Base-by-base conservation (phyloP, 1,140 invertebrate genomes). In the Anoplolepis gracilipes region DNA sequence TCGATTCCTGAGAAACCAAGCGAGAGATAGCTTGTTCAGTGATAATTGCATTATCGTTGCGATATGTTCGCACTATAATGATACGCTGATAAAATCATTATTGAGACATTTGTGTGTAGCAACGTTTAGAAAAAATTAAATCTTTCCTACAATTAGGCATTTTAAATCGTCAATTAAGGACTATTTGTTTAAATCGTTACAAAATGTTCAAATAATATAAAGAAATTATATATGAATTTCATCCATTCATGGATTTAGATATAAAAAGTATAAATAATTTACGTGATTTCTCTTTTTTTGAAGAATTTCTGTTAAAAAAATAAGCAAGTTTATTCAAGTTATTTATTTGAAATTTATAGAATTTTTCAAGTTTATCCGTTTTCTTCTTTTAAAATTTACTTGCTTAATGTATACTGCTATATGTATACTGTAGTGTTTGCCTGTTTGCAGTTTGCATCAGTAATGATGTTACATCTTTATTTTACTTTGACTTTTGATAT, bases 1-100 rank as follows among this genome's bases (percentile, higher is more conserved):
- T 82, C 67, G 36, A 59, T 84, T 78, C 72, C 30, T 59, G 59
- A 64, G 72, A 82, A 73, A 19, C 53, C 67, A 53, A 22, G 53
- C 78, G 67, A 46, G 53, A 82, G 67, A 82, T 82, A 82, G 53
- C 67, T 82, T 59, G 78, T 82, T 36, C 53, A 39, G 25, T 59
- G 67, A 82, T 77, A 77, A 84, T 75, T 84, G n/a, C 8, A 78
- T 84, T 78, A 78, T 84, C 73, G 30, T 55, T 33, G 11, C 57
- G 82, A 78, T 84, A 84, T 33, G 49, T 65, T 84, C 42, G 28
- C 62, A 36, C 57, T 55, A 28, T 65, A 75, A 53, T 16, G 39
- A 84, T 62, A 78, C 57, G 33, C 33, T n/a, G 42, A 42, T 22
- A 11, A 16, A 55, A 49, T 65, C 30, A 36, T 78, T 57, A 61